Evolutionary conservation across 2,797 vertebrate genomes (phyloP).

Genomic region (Cossypha polioptera): DNA sequence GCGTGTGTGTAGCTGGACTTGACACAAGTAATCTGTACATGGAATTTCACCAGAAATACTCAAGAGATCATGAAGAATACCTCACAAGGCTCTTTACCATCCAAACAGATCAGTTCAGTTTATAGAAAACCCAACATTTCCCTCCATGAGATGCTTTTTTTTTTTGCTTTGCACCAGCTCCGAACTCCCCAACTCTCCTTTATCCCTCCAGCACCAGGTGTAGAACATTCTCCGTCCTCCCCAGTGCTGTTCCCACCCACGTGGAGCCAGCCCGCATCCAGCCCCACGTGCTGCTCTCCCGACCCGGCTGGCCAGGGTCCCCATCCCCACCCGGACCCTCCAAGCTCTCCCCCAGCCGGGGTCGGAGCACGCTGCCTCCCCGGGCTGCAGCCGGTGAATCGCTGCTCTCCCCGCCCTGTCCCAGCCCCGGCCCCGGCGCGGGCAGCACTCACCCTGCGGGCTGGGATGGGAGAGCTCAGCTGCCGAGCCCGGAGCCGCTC

Average conservation of each 20-base stretch:
- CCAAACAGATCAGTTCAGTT: background rate
- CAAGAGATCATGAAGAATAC: background rate
- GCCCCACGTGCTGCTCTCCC: background rate
- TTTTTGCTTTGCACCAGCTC: background rate
- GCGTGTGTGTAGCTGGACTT: background rate
- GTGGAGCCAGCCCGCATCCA: background rate
- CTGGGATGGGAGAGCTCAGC: slow-evolving; percentile 6
- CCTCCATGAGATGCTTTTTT: fast-evolving
- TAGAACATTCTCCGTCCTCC: background rate
- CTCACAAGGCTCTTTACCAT: background rate
- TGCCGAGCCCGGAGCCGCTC: background rate
- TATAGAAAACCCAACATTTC: background rate
- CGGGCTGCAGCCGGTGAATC: background rate
- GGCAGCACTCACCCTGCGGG: background rate
- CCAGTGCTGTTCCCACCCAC: background rate
- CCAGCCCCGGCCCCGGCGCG: background rate
- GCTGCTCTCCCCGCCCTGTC: background rate
- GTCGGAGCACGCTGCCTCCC: background rate
- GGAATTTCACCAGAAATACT: background rate
- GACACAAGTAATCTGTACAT: background rate
- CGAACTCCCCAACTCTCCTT: background rate
- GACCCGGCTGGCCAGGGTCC: background rate
- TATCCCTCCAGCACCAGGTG: background rate
- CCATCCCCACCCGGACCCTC: background rate
- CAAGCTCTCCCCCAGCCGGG: background rate